Evolutionary conservation across 2,888 invertebrate genomes (phyloP), one percentile per base, ranked within the genome.

Genomic region (Eupithecia subfuscata): DNA sequence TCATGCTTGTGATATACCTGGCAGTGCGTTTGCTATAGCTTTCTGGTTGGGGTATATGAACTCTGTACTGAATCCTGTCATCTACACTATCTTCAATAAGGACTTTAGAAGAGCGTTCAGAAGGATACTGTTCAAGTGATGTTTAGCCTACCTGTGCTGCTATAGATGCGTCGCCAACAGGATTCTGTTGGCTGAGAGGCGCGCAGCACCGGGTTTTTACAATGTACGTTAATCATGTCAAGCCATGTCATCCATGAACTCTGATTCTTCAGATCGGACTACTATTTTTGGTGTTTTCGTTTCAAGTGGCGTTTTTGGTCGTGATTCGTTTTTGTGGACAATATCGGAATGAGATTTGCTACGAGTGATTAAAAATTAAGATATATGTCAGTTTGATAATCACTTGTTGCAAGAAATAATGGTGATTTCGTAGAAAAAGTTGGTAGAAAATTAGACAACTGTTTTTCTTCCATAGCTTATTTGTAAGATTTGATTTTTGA

Each of bases 31-130:
- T 88, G 97, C 98, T 75, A 97, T 98, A 82, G 99, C 98, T 56
- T 99, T 99, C 94, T 99, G 99, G 99, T 95, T 99, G 81, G 99
- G 99, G 64, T 99, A 99, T 90, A 98, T 98, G 97, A 99, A 99
- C 93, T 99, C 98, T 76, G 99, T 98, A 70, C 95, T 99, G 73
- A 99, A 99, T 93, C 99, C 99, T 78, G 98, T 98, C 86, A 99
- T 99, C 86, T 99, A 99, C 93, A 99, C 99, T 77, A 98, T 99
- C 88, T 99, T 99, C 95, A 99, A 99, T 95, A 98, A 99, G 95
- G 99, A 99, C 96, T 99, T 99, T 95, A 96, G 99, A 83, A 96
- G 98, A 87, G 99, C 99, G 79, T 99, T 99, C 92, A 96, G 98
- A 83, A 97, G 98, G 92, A 99, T 99, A 95, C 96, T 99, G 92